Evolutionary conservation across 2,113 vertebrate genomes (phyloP), one percentile per base, ranked within the genome.

Genomic region (Platanista minor): DNA sequence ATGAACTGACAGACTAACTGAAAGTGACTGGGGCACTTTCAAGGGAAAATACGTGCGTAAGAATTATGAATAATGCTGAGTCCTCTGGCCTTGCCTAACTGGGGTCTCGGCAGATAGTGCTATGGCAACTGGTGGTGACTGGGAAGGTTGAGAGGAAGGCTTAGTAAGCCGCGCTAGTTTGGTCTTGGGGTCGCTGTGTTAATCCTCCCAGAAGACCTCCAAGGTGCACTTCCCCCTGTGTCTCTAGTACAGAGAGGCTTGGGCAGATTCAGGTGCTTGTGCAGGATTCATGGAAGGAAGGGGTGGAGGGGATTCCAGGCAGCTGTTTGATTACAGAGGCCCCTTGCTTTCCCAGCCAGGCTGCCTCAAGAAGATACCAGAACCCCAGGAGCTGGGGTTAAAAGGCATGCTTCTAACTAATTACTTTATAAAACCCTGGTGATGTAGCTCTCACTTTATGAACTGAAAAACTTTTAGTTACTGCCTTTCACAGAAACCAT

Each of bases 1-100:
- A 92, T 6, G 14, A 87, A 41, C 93, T 49, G 36, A 80, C 57
- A 74, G 57, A 75, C 92, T 86, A 81, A 93, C 74, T 27, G 31
- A 62, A 94, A 82, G 41, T 33, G 36, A 57, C 91, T 69, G 81
- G 49, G 78, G 62, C 20, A 62, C 52, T 77, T 97, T 95, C 59
- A 82, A 89, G 41, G 87, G 62, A 97, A 95, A 96, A 94, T 77
- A 96, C 27, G 7, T 88, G 52, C 61, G 59, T 85, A 88, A 86
- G 96, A 94, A 83, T 89, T 57, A 85, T 69, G 88, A 91, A 78
- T 72, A 89, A 89, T 84, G 57, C 64, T 36, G 33, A 74, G 72
- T 61, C 31, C 88, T 87, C 84, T 39, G 41, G 92, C 77, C 66
- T 95, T 21, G 36, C 46, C 25, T 83, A 52, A 67, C 18, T 31